These are phyloP conservation scores for Biston betularia DNA, from an alignment of 2,888 invertebrate species.

Conservation along the genomic window DNA sequence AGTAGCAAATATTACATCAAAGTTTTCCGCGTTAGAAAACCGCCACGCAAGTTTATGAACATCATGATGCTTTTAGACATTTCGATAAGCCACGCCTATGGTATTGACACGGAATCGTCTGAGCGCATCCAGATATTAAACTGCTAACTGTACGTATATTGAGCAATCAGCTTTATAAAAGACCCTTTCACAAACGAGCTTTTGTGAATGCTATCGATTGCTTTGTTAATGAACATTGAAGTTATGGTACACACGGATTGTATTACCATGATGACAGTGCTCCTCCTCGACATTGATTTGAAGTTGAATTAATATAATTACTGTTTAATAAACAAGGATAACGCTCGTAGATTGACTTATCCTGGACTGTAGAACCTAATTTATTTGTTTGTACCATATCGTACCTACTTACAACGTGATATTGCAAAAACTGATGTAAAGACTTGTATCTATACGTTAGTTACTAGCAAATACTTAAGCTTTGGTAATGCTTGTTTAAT, in stretches of 20 bases:
- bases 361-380: too few species aligned
- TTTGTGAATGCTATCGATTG: conserved; percentile 25
- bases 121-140: conserved; percentile 53
- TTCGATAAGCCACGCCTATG: conserved; percentile 51
- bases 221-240: conserved; percentile 16
- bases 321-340: too few species aligned
- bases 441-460: too few species aligned
- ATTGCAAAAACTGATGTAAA: too few species aligned
- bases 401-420: too few species aligned
- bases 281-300: not conserved
- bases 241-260: not conserved
- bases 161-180: conserved; percentile 34
- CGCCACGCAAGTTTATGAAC: conserved; percentile 21
- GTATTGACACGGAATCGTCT: conserved; percentile 50
- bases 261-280: not conserved
- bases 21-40: too few species aligned
- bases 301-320: not conserved
- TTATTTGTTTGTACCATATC: too few species aligned
- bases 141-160: conserved; percentile 40
- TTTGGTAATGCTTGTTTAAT: too few species aligned
- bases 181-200: conserved; percentile 33
- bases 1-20: too few species aligned
- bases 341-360: too few species aligned
- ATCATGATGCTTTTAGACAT: conserved; percentile 20
- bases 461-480: too few species aligned